These are phyloP conservation scores for Eudorcas thomsonii DNA, from an alignment of 2,113 vertebrate species.

Conservation along the genomic window DNA sequence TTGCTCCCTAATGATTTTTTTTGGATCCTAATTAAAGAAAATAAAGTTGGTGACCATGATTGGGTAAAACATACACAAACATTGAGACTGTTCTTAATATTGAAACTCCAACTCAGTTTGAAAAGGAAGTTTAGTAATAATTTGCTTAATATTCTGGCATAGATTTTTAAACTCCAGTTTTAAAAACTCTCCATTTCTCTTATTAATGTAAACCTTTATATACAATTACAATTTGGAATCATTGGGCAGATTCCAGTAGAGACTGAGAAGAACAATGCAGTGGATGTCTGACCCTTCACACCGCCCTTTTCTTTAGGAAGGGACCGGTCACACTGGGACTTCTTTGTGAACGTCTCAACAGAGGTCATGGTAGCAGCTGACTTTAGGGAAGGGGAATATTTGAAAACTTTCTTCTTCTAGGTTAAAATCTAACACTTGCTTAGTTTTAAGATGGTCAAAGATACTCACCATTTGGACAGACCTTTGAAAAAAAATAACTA, in stretches of 20 bases:
- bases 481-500: background rate
- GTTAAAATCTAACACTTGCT: conserved; percentile 5
- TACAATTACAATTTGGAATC: background rate
- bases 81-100: background rate
- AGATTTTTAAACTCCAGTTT: conserved; percentile 2
- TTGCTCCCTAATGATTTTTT: background rate
- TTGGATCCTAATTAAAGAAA: conserved; percentile 54
- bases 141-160: conserved; percentile 29
- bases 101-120: background rate
- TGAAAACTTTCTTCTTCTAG: background rate
- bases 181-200: background rate
- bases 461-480: conserved; percentile 1
- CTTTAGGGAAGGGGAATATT: background rate
- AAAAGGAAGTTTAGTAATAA: background rate
- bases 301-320: background rate
- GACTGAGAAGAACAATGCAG: background rate
- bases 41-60: background rate
- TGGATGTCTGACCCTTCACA: background rate
- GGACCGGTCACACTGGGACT: background rate
- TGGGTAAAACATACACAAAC: background rate
- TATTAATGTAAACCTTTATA: background rate
- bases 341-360: background rate
- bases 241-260: background rate
- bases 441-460: conserved; percentile 26
- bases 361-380: conserved; percentile 29